Conservation (phyloP, 1,140 invertebrate species). For the Drosophila miranda region DNA sequence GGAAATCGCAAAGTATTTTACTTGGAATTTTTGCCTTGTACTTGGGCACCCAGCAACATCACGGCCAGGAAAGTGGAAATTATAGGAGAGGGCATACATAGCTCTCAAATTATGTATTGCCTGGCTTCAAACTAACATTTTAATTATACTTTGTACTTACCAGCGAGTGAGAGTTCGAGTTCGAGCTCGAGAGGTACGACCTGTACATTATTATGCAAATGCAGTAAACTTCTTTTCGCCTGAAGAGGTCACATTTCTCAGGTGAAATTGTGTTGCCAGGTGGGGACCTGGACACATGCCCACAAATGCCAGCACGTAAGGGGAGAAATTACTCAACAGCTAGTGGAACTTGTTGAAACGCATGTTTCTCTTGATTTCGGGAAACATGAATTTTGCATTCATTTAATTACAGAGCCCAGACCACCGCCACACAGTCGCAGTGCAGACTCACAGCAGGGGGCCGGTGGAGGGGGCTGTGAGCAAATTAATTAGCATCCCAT, state of each 20-base stretch:
- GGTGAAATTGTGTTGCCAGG: conserved; percentile 35
- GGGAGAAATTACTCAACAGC: conserved; percentile 65
- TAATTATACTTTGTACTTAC: conserved; percentile 43
- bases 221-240: conserved; percentile 48
- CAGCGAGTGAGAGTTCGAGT: conserved; percentile 20
- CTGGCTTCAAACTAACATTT: conserved; percentile 48
- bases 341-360: conserved; percentile 65
- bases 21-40: conserved; percentile 35
- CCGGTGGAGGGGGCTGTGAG: neutral
- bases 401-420: conserved; percentile 63
- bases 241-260: conserved; percentile 43
- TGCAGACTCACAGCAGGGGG: too few relatives aligned
- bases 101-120: conserved; percentile 27
- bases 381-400: conserved; percentile 76
- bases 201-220: conserved; percentile 72
- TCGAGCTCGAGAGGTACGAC: conserved; percentile 5
- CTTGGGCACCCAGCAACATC: conserved; percentile 1
- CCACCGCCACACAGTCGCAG: too few relatives aligned
- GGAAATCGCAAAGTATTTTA: conserved; percentile 39
- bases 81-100: conserved; percentile 1
- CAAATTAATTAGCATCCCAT: conserved; percentile 67
- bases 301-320: conserved; percentile 69
- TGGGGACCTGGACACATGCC: conserved; percentile 1
- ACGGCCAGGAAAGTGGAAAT: conserved; percentile 25
- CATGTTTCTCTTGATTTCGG: conserved; percentile 68